A percentile compares a stretch with the other conserved stretches of the same genome.
Conservation (phyloP, 2,888 invertebrate species). For the Leptinotarsa juncta region DNA sequence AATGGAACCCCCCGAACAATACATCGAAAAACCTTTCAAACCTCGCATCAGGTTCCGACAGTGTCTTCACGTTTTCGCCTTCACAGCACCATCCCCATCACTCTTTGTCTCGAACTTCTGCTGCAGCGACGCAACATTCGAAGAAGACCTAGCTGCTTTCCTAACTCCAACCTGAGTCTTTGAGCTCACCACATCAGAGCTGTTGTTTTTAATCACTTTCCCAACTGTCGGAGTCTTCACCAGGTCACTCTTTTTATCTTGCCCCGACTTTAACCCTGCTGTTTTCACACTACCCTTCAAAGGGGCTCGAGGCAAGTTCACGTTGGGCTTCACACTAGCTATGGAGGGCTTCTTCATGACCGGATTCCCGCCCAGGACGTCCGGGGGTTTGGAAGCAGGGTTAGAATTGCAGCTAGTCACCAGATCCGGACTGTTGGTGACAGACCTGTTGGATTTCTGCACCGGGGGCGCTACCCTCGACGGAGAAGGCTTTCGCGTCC, state of each 20-base stretch:
- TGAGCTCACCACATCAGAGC: slow-evolving; percentile 31
- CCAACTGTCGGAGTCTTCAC: slow-evolving; percentile 49
- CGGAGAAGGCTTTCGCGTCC: slow-evolving; percentile 62
- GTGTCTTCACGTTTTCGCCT: slow-evolving; percentile 44
- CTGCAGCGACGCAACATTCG: slow-evolving; percentile 81
- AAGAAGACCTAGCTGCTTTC: slow-evolving; percentile 69
- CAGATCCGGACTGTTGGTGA: slow-evolving; percentile 76
- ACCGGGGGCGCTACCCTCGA: slow-evolving; percentile 51
- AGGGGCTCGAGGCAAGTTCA: slow-evolving; percentile 64
- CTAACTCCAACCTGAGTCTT: slow-evolving; percentile 65
- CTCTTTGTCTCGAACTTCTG: slow-evolving; percentile 79
- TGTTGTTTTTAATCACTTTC: slow-evolving; percentile 45
- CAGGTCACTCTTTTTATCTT: slow-evolving; percentile 62
- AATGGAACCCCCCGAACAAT: background rate
- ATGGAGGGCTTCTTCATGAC: slow-evolving; percentile 56
- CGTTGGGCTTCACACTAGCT: slow-evolving; percentile 58
- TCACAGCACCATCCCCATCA: slow-evolving; percentile 31
- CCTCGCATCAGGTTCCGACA: background rate
- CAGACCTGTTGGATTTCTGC: slow-evolving; percentile 55
- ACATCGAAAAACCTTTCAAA: background rate
- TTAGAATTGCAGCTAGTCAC: slow-evolving; percentile 75
- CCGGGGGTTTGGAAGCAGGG: slow-evolving; percentile 71
- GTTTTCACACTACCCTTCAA: slow-evolving; percentile 65
- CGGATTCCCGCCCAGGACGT: slow-evolving; percentile 69
- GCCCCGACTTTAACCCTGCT: slow-evolving; percentile 61